These are phyloP conservation scores for Nephila pilipes DNA, from an alignment of 1,140 invertebrate species.

Conservation along the genomic window DNA sequence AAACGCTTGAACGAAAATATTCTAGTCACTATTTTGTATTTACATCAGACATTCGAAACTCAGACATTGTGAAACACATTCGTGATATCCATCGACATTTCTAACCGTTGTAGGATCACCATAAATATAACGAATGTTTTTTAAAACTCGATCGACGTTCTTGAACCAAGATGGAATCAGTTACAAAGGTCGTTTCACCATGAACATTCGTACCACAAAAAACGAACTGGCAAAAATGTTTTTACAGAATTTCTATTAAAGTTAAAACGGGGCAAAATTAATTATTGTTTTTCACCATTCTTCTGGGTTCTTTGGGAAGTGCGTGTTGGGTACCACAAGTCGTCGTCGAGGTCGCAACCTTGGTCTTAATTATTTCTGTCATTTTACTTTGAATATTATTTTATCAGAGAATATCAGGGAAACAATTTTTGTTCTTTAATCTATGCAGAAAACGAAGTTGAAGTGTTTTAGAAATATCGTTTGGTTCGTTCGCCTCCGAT, in stretches of 20 bases:
- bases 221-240: background rate
- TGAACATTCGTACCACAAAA: background rate
- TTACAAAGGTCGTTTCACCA: background rate
- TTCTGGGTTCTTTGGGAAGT: background rate
- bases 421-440: background rate
- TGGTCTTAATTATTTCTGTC: background rate
- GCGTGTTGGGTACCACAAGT: constrained; percentile 8
- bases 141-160: background rate
- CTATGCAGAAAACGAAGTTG: background rate
- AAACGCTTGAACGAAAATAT: background rate
- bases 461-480: background rate
- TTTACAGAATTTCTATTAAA: background rate
- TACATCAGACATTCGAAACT: background rate
- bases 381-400: background rate
- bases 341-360: background rate
- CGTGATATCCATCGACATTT: background rate
- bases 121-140: background rate
- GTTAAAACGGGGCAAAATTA: background rate
- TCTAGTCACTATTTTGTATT: background rate
- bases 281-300: background rate
- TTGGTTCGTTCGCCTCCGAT: background rate
- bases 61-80: background rate
- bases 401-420: background rate
- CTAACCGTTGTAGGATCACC: background rate
- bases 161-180: background rate